Base-by-base conservation (phyloP, 2,888 invertebrate species). In the Syrista parreyssii region DNA sequence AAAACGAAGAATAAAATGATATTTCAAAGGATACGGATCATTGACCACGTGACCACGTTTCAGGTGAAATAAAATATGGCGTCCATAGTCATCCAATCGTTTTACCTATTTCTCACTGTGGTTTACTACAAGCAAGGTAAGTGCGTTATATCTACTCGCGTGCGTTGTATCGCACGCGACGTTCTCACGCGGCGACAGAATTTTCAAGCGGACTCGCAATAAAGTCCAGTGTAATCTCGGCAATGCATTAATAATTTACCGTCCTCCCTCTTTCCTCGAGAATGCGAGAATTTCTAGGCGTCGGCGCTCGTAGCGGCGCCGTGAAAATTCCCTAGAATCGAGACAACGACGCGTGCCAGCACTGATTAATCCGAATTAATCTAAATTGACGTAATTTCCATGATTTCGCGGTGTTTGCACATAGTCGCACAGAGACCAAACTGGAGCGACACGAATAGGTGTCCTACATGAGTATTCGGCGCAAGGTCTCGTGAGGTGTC, bases 1-100 rank as follows among this genome's bases (percentile, higher is more conserved):
- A 88, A 91, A 89, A 88, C 89, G 85, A 88, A 87, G 86, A 89
- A 89, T 75, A 89, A 89, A 87, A 87, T 90, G 90, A 90, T 88
- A 89, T 90, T 89, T 81, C 84, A 86, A 77, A 32, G 31, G 68
- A 33, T 32, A 12, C 74, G 35, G 23, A n/a, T 32, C 23, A 36
- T 74, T 74, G 71, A 71, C 71, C 71, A 68, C 68, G n/a, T n/a
- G 31, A 68, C n/a, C 31, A 71, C 71, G 55, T 55, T 55, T 1
- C 55, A 55, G 55, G 2, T 23, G 2, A 55, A 55, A 55, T 23
- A 9, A 55, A 55, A 55, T 55, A 55, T 55, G 55, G 9, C 9
- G 55, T 55, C 55, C 23, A 9, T 23, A 9, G 55, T 55, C 55
- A 55, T 55, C 9, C 9, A 55, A 55, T 55, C 23, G 6, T 9